phyloP scores from a whole-genome alignment of 2,113 vertebrate species.

The Gasterosteus aculeatus region DNA sequence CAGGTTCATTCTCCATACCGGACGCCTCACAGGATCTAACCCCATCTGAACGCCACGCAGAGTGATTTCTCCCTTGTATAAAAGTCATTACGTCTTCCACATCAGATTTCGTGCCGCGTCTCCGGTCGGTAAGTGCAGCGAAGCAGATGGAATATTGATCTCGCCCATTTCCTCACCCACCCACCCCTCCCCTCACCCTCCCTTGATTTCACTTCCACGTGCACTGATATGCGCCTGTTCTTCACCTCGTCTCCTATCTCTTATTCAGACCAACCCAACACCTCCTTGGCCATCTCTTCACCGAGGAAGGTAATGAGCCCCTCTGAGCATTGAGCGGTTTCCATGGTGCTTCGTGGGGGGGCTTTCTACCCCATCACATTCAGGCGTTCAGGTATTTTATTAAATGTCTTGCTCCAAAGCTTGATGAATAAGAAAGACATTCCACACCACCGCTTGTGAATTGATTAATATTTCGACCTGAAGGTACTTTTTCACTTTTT shows the following conservation, averaged over 20 bases:
- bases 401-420: neutral
- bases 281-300: conserved; percentile 1
- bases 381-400: neutral
- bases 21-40: neutral
- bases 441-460: neutral
- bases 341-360: conserved; percentile 18
- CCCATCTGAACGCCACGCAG: neutral
- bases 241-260: neutral
- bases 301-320: conserved; percentile 27
- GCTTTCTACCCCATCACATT: conserved; percentile 11
- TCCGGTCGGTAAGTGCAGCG: neutral
- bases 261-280: neutral
- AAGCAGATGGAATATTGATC: conserved; percentile 22
- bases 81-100: neutral
- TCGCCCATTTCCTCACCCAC: neutral
- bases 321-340: conserved; percentile 17
- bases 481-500: neutral
- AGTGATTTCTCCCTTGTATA: neutral
- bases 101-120: neutral
- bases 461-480: neutral
- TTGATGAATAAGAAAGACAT: neutral
- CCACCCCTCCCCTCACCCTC: neutral
- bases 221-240: conserved; percentile 8
- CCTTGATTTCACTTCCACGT: neutral
- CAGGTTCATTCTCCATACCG: neutral